These are phyloP conservation scores for Ibidorhyncha struthersii DNA, from an alignment of 2,113 vertebrate genomes.

Conservation along the genomic window DNA sequence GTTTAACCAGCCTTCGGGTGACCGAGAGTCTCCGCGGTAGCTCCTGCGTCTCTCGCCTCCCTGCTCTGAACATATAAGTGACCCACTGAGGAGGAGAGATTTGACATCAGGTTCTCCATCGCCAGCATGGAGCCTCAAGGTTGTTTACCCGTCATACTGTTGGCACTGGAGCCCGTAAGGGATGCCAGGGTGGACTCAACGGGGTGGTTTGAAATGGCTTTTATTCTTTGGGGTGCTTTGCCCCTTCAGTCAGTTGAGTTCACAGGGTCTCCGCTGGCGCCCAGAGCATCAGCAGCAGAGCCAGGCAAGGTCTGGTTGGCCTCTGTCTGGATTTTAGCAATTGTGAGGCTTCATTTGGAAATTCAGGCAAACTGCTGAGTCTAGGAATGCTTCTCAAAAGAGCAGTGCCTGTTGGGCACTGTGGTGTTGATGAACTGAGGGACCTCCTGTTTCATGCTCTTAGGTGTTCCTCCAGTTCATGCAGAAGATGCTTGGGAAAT, in stretches of 20 bases:
- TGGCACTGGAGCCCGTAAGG: neutral
- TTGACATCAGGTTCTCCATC: neutral
- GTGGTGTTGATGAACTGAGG: neutral
- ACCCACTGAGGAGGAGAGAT: neutral
- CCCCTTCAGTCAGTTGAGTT: neutral
- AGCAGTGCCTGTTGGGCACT: neutral
- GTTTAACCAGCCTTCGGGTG: neutral
- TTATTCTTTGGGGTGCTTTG: neutral
- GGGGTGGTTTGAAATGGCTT: neutral
- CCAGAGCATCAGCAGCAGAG: neutral
- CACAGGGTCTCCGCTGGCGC: neutral
- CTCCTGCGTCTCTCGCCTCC: neutral
- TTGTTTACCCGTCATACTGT: neutral
- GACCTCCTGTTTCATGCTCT: neutral
- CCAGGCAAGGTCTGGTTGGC: neutral
- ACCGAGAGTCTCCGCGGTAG: fast-evolving
- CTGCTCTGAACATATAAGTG: neutral
- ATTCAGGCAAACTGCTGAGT: neutral
- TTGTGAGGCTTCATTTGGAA: neutral
- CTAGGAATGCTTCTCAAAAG: neutral
- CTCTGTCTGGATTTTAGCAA: neutral
- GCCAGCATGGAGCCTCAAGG: neutral
- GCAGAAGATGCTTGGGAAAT: neutral
- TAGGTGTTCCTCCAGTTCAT: neutral
- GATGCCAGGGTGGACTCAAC: neutral